Evolutionary conservation across 2,888 invertebrate genomes (phyloP).

Genomic region (Glyphotaelius pellucidus): DNA sequence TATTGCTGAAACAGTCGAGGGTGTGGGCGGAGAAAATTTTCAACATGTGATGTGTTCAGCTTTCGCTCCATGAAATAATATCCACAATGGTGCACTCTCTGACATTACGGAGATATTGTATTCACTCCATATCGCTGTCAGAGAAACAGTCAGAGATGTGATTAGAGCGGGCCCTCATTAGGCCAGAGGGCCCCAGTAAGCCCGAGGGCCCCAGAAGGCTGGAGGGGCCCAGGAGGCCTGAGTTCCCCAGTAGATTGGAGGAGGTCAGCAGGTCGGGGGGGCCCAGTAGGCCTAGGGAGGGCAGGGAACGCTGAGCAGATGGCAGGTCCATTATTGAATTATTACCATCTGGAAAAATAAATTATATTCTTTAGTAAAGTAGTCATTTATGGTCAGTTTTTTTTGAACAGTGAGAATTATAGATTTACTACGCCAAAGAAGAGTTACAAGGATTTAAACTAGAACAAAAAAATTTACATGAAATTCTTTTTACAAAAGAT

Average conservation of each 20-base stretch:
- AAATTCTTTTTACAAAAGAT: too few species aligned
- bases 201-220: conserved; percentile 58
- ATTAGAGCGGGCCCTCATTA: conserved; percentile 54
- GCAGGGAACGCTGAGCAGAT: conserved; percentile 53
- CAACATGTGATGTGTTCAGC: conserved; percentile 18
- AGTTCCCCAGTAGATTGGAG: conserved; percentile 59
- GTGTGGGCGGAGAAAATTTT: conserved; percentile 51
- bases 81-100: background rate
- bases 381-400: too few species aligned
- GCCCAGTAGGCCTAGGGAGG: conserved; percentile 55
- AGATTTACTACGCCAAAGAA: too few species aligned
- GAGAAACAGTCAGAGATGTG: conserved; percentile 65
- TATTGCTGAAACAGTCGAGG: conserved; percentile 63
- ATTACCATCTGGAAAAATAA: conserved; percentile 53
- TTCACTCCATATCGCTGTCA: conserved; percentile 62
- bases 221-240: conserved; percentile 55
- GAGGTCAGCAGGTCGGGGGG: conserved; percentile 57
- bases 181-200: conserved; percentile 60
- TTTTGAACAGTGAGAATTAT: background rate
- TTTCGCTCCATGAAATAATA: too few species aligned
- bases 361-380: background rate
- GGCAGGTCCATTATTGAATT: conserved; percentile 58
- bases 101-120: background rate
- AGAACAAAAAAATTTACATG: too few species aligned
- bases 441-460: too few species aligned